Percentiles rank a stretch among this genome's conserved stretches.
Evolutionary conservation across 1,140 invertebrate species (phyloP).

Genomic region (Penaeus indicus): DNA sequence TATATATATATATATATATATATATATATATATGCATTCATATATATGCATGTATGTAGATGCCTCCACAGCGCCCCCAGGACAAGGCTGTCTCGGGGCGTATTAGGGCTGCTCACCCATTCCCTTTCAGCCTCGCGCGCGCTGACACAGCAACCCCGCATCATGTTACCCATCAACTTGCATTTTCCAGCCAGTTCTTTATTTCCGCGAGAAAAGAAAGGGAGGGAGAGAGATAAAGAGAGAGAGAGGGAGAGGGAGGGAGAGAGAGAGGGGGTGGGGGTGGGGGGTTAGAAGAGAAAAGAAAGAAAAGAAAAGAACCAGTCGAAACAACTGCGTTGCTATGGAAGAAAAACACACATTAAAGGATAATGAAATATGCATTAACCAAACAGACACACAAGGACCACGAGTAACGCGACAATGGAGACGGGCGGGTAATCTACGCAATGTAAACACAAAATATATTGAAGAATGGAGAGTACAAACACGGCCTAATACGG

Average conservation of each 20-base stretch:
- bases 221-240: too few relatives aligned
- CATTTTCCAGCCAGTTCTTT: too few relatives aligned
- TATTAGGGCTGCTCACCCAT: too few relatives aligned
- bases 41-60: neutral
- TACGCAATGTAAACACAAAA: conserved; percentile 57
- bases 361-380: conserved; percentile 57
- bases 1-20: conserved; percentile 36
- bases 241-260: too few relatives aligned
- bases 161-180: too few relatives aligned
- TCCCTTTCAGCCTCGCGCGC: too few relatives aligned
- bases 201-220: too few relatives aligned
- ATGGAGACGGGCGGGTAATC: conserved; percentile 51
- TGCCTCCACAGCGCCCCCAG: neutral
- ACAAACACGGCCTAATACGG: conserved; percentile 56
- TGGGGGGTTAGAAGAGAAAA: too few relatives aligned
- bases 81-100: too few relatives aligned
- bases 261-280: too few relatives aligned
- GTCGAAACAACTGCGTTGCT: neutral
- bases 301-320: too few relatives aligned
- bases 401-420: conserved; percentile 21
- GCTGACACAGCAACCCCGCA: too few relatives aligned
- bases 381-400: conserved; percentile 44
- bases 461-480: conserved; percentile 58
- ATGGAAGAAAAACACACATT: conserved; percentile 47
- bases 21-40: conserved; percentile 1